Evolutionary conservation across 64 coral and sea anemone genomes (phyloP).

Genomic region (Stylophora pistillata): DNA sequence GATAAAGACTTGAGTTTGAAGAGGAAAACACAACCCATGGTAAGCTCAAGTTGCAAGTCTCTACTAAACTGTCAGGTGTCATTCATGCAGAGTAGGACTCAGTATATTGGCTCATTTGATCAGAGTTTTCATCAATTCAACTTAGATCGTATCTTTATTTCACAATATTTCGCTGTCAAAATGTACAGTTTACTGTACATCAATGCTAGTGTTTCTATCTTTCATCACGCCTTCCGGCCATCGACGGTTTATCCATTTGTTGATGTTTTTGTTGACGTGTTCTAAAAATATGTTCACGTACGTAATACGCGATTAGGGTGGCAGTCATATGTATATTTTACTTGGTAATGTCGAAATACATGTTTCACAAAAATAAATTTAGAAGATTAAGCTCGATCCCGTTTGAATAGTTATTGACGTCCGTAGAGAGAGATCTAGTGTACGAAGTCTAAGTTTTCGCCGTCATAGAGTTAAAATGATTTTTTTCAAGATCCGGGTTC

Average conservation of each 20-base stretch:
- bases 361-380: no score
- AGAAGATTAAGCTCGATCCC: no score
- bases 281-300: no score
- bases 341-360: no score
- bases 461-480: no score
- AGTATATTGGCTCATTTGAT: neutral
- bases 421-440: neutral
- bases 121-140: neutral
- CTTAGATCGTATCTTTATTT: neutral
- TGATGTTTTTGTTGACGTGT: neutral
- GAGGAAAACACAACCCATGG: constrained; percentile 90
- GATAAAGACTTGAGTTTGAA: constrained; percentile 57
- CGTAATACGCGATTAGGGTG: no score
- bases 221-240: neutral
- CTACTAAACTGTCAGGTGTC: neutral
- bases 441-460: neutral
- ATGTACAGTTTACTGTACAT: neutral
- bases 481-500: neutral
- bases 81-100: neutral
- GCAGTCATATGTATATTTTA: no score
- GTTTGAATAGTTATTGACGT: no score
- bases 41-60: constrained; percentile 28
- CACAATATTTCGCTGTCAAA: neutral
- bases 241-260: neutral
- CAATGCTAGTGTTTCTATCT: neutral